Conservation (phyloP, 2,797 vertebrate species). For the Poeciliopsis turneri region DNA sequence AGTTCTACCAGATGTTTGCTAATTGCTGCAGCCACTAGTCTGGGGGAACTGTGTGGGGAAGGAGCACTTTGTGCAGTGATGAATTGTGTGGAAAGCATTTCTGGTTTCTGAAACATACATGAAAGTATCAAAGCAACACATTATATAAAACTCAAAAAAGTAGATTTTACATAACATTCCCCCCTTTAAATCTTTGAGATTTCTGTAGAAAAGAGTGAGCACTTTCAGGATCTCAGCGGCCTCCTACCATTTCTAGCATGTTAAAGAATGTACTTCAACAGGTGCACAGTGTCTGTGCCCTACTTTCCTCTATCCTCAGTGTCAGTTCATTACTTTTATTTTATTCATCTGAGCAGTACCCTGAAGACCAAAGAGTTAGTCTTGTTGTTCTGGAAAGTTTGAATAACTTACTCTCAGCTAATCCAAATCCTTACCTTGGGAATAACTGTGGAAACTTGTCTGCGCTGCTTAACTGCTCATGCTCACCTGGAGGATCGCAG, state of each 20-base stretch:
- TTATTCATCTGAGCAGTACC: not conserved
- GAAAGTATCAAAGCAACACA: too few species aligned
- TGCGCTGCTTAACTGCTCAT: not conserved
- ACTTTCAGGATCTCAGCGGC: not conserved
- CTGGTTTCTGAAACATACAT: too few species aligned
- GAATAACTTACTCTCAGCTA: not conserved
- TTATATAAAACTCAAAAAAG: too few species aligned
- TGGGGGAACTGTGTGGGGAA: too few species aligned
- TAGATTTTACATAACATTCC: too few species aligned
- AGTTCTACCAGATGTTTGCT: too few species aligned
- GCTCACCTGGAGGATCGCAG: not conserved
- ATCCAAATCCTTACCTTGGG: slow-evolving; percentile 2
- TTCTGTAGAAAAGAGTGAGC: not conserved
- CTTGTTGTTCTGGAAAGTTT: not conserved
- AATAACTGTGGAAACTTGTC: not conserved
- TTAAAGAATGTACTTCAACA: not conserved
- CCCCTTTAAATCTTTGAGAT: not conserved
- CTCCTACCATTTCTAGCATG: not conserved
- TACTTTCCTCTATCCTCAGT: not conserved
- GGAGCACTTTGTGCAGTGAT: too few species aligned
- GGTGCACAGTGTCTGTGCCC: not conserved
- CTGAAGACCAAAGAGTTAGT: not conserved
- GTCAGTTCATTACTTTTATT: not conserved
- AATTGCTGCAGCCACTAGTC: too few species aligned
- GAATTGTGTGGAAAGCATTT: too few species aligned